phyloP scores from a whole-genome alignment of 2,888 invertebrate genomes.

The Mellilla xanthometata region DNA sequence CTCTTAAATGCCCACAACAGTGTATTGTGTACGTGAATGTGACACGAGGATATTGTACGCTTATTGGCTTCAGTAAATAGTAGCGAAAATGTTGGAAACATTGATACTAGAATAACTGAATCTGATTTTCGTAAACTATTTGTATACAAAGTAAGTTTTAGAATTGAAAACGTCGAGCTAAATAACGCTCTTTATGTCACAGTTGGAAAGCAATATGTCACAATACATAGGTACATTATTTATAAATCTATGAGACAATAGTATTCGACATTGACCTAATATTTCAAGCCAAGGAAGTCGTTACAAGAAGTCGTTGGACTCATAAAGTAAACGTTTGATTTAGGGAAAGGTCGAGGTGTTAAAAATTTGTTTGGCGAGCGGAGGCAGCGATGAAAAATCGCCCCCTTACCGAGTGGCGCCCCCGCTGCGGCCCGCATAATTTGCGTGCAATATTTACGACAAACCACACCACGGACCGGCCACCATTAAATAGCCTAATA shows the following conservation, averaged over 20 bases:
- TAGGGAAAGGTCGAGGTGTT: conserved; percentile 73
- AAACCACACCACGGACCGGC: conserved; percentile 65
- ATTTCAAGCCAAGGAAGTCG: conserved; percentile 18
- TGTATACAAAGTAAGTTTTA: no score
- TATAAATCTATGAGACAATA: no score
- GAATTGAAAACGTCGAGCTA: no score
- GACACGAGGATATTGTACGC: conserved; percentile 11
- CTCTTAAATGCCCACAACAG: conserved; percentile 37
- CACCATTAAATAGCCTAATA: conserved; percentile 65
- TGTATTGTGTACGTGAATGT: conserved; percentile 14
- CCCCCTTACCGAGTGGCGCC: conserved; percentile 73
- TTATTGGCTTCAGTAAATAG: conserved; percentile 6
- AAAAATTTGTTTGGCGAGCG: conserved; percentile 78
- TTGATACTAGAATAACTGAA: no score
- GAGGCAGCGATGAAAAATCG: conserved; percentile 77
- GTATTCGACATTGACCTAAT: no score
- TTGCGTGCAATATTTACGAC: conserved; percentile 78
- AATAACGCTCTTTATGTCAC: no score
- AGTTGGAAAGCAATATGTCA: no score
- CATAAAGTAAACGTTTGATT: conserved; percentile 75
- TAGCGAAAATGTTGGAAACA: background rate
- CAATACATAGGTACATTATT: no score
- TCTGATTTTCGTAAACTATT: no score
- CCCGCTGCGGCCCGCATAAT: conserved; percentile 74
- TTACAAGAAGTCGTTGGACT: conserved; percentile 53